Evolutionary conservation across 2,797 vertebrate genomes (phyloP), one percentile per base, ranked within the genome.

Genomic region (Sarcoramphus papa): DNA sequence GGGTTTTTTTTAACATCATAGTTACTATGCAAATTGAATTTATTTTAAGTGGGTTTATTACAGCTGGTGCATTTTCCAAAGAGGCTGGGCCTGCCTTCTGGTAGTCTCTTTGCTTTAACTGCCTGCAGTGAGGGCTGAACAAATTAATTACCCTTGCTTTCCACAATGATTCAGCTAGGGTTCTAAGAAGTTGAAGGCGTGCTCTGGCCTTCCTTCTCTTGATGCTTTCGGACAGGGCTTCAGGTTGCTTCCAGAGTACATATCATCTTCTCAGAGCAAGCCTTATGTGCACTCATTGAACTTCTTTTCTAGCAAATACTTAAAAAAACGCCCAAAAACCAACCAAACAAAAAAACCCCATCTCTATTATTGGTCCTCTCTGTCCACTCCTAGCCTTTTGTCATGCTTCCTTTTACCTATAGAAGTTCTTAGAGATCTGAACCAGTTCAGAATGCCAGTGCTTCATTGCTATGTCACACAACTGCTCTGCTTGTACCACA

Each of bases 291-390:
- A 48, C 62, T 45, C 16, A 27, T 16, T 25, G 23, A 82, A 47
- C 11, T 74, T 83, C 5, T 53, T 77, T 70, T 51, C 48, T 81
- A 74, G 33, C 23, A 74, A 74, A 74, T 31, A 20, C 21, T 78
- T 51, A 9, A 50, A 74, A 51, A 51, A 57, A 41, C 27, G 4
- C 0, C 3, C 8, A 45, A 57, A 54, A 3, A 0, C 2, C 8
- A 37, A 7, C 2, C 14, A 68, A 54, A 25, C 2, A 27, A 53
- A 76, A n/a, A 60, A 11, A 0, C 3, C 3, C 2, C 4, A 4
- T 47, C 28, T 69, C 3, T 51, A 0, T 63, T 62, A 24, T 21
- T 51, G 20, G 25, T 54, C 10, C 8, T 17, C 9, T 74, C 24
- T 65, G 7, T 87, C 51, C 14, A 10, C 7, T 81, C 40, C 20